A percentile compares a stretch with the other conserved stretches of the same genome.
Evolutionary conservation across 2,797 vertebrate genomes (phyloP).

Genomic region (Paramormyrops hopkinsi): DNA sequence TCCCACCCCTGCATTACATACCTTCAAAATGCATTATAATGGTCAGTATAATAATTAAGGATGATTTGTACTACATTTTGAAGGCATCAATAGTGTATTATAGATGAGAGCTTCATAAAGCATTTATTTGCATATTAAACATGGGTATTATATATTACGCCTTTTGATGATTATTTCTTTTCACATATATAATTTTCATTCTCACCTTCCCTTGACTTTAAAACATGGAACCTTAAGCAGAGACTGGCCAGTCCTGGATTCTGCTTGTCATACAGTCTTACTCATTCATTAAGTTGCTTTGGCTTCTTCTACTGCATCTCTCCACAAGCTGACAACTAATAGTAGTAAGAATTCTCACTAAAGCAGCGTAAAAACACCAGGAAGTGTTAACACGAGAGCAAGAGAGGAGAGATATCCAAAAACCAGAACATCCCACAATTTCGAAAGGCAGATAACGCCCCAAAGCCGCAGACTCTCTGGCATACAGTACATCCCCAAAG

Average conservation of each 20-base stretch:
- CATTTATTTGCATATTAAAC: background rate
- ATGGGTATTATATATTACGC: background rate
- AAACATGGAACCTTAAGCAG: background rate
- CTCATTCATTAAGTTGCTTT: background rate
- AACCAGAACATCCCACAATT: background rate
- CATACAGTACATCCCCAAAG: background rate
- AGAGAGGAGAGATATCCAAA: background rate
- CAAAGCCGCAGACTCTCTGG: background rate
- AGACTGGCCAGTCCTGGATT: background rate
- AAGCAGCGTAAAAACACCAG: background rate
- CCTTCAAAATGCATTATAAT: background rate
- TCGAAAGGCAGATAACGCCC: background rate
- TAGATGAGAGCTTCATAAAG: background rate
- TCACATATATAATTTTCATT: background rate
- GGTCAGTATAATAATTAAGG: background rate
- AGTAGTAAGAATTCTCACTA: background rate
- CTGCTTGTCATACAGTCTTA: background rate
- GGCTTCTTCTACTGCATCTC: background rate
- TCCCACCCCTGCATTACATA: background rate
- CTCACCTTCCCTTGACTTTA: background rate
- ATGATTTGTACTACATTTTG: background rate
- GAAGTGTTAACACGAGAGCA: background rate
- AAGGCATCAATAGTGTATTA: background rate
- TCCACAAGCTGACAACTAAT: background rate
- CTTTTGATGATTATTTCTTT: background rate